Percentiles rank a stretch among this genome's conserved stretches.
Evolutionary conservation across 1,140 invertebrate genomes (phyloP).

Genomic region (Magallana angulata): DNA sequence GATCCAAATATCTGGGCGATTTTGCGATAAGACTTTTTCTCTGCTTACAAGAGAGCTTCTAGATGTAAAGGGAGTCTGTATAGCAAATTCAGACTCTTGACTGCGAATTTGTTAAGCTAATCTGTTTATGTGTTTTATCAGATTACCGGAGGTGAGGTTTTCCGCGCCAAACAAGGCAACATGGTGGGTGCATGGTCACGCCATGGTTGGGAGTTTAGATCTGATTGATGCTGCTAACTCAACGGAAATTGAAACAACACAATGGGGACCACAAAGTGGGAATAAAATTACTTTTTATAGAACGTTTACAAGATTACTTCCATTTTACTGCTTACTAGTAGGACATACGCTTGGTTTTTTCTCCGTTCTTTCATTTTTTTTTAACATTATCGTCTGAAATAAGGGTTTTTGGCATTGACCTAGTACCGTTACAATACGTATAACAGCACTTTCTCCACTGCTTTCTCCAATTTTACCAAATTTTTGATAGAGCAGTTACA

Average conservation of each 20-base stretch:
- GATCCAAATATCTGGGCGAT: slow-evolving; percentile 27
- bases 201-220: neutral
- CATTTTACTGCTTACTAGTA: too few species aligned
- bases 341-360: too few species aligned
- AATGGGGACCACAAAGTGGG: too few species aligned
- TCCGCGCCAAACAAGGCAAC: slow-evolving; percentile 27
- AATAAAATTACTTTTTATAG: too few species aligned
- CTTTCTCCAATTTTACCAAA: too few species aligned
- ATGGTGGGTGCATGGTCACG: slow-evolving; percentile 23
- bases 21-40: slow-evolving; percentile 27
- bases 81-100: slow-evolving; percentile 44
- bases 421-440: too few species aligned
- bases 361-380: too few species aligned
- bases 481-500: too few species aligned
- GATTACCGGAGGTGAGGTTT: slow-evolving; percentile 35
- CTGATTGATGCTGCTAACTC: slow-evolving; percentile 5
- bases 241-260: neutral
- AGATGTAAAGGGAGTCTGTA: slow-evolving; percentile 5
- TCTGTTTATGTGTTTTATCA: slow-evolving; percentile 45
- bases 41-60: slow-evolving; percentile 26
- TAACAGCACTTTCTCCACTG: too few species aligned
- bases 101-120: slow-evolving; percentile 49
- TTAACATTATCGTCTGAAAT: too few species aligned
- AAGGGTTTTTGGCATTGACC: too few species aligned
- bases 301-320: too few species aligned